phyloP scores from a whole-genome alignment of 2,113 vertebrate species.

The Gobio gobio region DNA sequence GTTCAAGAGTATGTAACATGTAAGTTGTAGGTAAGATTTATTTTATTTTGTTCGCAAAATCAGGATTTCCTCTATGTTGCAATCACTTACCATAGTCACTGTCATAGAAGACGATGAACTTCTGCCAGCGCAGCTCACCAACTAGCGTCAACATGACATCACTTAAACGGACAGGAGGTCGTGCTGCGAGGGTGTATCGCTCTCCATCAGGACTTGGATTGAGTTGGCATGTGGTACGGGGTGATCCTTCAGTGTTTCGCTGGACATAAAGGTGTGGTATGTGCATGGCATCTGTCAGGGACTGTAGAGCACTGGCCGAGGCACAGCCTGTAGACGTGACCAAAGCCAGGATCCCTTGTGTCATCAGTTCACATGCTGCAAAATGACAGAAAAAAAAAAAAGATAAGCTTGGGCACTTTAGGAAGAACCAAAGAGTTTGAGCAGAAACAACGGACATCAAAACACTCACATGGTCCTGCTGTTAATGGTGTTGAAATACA shows the following conservation, averaged over 20 bases:
- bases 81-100: conserved; percentile 89
- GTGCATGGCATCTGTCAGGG: conserved; percentile 98
- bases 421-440: background rate
- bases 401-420: background rate
- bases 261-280: conserved; percentile 97
- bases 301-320: conserved; percentile 93
- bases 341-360: conserved; percentile 93
- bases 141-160: conserved; percentile 93
- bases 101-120: conserved; percentile 99
- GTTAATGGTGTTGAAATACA: background rate
- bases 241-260: conserved; percentile 87
- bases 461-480: background rate
- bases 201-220: conserved; percentile 89
- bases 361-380: conserved; percentile 97
- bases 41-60: background rate
- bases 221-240: conserved; percentile 90
- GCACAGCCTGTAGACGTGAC: conserved; percentile 96
- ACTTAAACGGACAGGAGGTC: conserved; percentile 91
- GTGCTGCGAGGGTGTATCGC: conserved; percentile 91
- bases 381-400: conserved; percentile 17
- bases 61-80: background rate
- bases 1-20: background rate
- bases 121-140: conserved; percentile 95
- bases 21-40: background rate
- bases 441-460: background rate